Conservation (phyloP, 2,113 vertebrate species). For the Mesocricetus auratus region DNA sequence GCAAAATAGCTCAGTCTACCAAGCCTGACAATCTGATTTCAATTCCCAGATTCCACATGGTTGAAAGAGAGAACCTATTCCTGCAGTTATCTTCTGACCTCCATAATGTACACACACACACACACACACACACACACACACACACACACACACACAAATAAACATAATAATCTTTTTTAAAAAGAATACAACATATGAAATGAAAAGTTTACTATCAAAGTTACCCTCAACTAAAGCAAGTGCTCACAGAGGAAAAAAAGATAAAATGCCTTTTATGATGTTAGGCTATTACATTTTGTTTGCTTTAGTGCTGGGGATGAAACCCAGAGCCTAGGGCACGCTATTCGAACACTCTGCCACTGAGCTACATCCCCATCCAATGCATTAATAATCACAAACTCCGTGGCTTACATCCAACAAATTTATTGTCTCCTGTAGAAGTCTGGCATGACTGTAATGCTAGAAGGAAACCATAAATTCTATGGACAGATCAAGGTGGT, state of each 20-base stretch:
- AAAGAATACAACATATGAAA: neutral
- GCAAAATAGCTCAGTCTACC: neutral
- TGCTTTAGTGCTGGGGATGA: neutral
- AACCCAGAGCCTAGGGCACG: neutral
- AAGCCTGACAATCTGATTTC: neutral
- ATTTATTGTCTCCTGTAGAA: neutral
- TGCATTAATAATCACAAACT: neutral
- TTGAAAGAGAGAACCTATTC: neutral
- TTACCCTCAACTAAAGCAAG: neutral
- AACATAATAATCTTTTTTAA: neutral
- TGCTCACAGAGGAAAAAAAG: neutral
- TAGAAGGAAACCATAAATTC: neutral
- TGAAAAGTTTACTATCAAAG: neutral
- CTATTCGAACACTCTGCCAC: neutral
- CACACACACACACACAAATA: neutral
- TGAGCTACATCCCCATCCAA: neutral
- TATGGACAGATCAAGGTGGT: neutral
- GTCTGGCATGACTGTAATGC: neutral
- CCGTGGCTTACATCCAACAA: neutral
- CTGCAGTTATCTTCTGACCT: neutral
- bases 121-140: neutral
- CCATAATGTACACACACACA: neutral
- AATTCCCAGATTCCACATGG: neutral
- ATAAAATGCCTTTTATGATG: neutral
- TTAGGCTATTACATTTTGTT: neutral